Conservation (phyloP, 2,113 vertebrate genomes). For the Microtus pennsylvanicus region DNA sequence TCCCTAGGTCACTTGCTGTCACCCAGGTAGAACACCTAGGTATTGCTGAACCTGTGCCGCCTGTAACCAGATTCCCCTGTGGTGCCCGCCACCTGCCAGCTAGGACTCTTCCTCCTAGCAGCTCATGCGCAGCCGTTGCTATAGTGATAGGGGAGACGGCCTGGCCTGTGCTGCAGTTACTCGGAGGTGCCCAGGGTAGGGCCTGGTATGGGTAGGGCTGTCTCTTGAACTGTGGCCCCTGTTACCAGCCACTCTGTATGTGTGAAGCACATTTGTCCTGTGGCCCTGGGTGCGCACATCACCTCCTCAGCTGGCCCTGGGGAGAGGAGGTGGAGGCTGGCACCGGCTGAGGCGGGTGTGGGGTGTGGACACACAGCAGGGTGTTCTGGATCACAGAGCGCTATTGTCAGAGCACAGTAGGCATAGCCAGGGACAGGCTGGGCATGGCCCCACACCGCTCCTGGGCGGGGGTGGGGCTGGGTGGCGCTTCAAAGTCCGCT, state of each 20-base stretch:
- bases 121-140: constrained; percentile 20
- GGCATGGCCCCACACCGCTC: neutral
- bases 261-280: neutral
- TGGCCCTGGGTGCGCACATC: neutral
- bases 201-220: neutral
- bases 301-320: neutral
- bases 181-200: constrained; percentile 21
- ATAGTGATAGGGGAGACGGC: constrained; percentile 54
- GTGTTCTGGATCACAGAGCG: constrained; percentile 71
- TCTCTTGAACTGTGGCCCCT: neutral
- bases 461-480: neutral
- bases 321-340: constrained; percentile 68
- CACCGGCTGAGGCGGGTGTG: constrained; percentile 63
- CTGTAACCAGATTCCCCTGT: constrained; percentile 67
- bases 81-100: neutral
- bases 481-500: neutral
- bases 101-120: constrained; percentile 53
- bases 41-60: neutral
- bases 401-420: constrained; percentile 72
- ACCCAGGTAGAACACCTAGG: neutral
- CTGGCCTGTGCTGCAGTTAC: constrained; percentile 62
- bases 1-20: neutral
- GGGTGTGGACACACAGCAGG: constrained; percentile 48
- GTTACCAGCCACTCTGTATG: neutral
- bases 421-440: neutral